Evolutionary conservation across 2,113 vertebrate genomes (phyloP).

Genomic region (Ploceus nigricollis): DNA sequence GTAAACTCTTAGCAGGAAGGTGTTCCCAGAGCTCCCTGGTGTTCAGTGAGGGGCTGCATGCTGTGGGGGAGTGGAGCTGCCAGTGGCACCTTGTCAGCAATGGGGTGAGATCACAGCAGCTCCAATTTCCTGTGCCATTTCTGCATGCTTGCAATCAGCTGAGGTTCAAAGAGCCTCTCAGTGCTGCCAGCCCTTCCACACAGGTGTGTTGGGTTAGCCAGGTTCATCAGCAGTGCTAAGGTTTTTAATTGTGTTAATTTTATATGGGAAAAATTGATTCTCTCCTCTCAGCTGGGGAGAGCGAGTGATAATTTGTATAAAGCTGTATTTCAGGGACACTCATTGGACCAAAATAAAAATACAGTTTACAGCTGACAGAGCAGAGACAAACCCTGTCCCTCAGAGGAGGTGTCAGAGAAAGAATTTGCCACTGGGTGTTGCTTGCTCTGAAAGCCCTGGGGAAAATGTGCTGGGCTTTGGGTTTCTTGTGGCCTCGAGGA

Average conservation of each 20-base stretch:
- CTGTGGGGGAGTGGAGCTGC: background rate
- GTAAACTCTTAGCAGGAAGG: background rate
- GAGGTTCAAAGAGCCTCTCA: background rate
- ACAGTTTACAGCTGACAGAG: background rate
- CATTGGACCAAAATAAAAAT: background rate
- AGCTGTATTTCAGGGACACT: background rate
- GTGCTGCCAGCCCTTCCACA: background rate
- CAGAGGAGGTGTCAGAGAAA: background rate
- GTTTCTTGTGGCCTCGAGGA: background rate
- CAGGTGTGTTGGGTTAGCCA: background rate
- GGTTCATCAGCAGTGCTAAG: background rate
- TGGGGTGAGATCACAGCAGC: background rate
- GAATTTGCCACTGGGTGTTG: background rate
- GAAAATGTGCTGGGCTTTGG: background rate
- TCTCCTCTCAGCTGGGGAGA: background rate
- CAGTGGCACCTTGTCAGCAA: background rate
- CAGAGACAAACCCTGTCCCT: background rate
- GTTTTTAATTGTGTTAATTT: background rate
- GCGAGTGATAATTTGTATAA: background rate
- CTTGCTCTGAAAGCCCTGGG: background rate
- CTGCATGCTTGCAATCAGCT: background rate
- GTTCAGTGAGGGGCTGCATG: background rate
- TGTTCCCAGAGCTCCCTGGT: background rate
- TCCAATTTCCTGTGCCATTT: background rate
- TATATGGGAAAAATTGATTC: background rate